Base-by-base conservation (phyloP, 1,140 invertebrate genomes). In the Drosophila rhopaloa region DNA sequence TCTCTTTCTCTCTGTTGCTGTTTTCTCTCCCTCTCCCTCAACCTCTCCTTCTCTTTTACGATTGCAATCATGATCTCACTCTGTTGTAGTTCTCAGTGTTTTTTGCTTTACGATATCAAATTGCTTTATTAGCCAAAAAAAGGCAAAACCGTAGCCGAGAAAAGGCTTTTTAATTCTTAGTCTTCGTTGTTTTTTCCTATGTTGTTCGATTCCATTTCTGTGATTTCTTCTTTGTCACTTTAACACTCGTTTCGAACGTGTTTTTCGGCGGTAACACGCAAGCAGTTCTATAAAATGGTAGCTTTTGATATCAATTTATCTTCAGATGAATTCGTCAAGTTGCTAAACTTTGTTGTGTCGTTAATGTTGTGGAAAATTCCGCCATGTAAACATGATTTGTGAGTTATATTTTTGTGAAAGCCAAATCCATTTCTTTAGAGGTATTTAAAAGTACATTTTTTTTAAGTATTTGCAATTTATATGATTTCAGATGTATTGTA, bases 121-220 rank as follows among this genome's bases (percentile, higher is more conserved):
- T 89, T 86, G 75, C 79, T 86, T 86, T 86, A 86, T 86, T 82
- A 82, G 75, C 82, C 82, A 79, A 84, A 85, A 85, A 83, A 62
- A 57, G 19, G 27, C 50, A 41, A 81, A 54, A 71, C 57, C 68
- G 59, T 50, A 63, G 38, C 19, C 44, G 48, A 70, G 67, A 76
- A 73, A 79, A 86, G 76, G 63, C 67, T 83, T 72, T 73, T 88
- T 76, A 44, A 65, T 72, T 75, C 70, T 50, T 67, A 58, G 55
- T 43, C 50, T 76, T 63, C 41, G 29, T 38, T 61, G 35, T 51
- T 65, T 37, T 29, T 32, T 53, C 41, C 60, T 67, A 67, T 48
- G 61, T 80, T 65, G 60, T 43, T 83, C 75, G 58, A 76, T 67
- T 76, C 71, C 61, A 59, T 75, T 57, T 61, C 47, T 59, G 77